These are phyloP conservation scores for Gasterosteus aculeatus DNA, from an alignment of 2,113 vertebrate genomes.

Conservation along the genomic window DNA sequence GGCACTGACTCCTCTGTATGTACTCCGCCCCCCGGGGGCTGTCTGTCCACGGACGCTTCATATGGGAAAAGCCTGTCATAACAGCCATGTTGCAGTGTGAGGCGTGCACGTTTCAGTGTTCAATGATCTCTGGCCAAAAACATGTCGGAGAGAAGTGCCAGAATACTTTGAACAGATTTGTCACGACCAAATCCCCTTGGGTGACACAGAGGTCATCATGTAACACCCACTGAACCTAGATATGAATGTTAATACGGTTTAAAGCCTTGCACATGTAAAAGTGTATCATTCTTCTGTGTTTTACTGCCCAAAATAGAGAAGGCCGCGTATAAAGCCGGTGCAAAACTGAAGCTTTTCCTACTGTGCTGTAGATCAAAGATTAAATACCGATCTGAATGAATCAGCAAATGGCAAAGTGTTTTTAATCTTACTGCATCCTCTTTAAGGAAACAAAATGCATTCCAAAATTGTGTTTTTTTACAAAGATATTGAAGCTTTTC, in stretches of 20 bases:
- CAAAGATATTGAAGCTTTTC: neutral
- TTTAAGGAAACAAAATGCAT: too few relatives aligned
- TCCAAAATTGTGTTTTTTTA: too few relatives aligned
- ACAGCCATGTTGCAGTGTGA: conserved; percentile 52
- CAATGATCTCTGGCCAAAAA: conserved; percentile 49
- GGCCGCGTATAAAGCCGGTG: conserved; percentile 2
- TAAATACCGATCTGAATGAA: conserved; percentile 53
- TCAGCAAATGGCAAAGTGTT: conserved; percentile 9
- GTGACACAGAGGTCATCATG: conserved; percentile 53
- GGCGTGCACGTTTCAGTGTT: conserved; percentile 42
- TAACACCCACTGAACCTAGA: conserved; percentile 45
- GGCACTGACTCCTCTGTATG: conserved; percentile 57
- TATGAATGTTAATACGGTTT: conserved; percentile 16
- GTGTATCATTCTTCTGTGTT: conserved; percentile 20
- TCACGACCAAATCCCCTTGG: conserved; percentile 31
- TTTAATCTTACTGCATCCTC: too few relatives aligned
- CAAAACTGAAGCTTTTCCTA: conserved; percentile 22
- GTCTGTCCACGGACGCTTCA: conserved; percentile 57
- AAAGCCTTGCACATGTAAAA: conserved; percentile 6
- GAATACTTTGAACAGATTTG: conserved; percentile 51
- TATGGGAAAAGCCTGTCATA: conserved; percentile 60
- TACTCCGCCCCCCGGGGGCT: conserved; percentile 52
- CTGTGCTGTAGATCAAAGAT: conserved; percentile 7
- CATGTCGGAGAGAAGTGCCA: conserved; percentile 34
- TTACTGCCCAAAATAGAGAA: conserved; percentile 11